Evolutionary conservation across 2,113 vertebrate species (phyloP).

Genomic region (Pachypanchax playfairii): DNA sequence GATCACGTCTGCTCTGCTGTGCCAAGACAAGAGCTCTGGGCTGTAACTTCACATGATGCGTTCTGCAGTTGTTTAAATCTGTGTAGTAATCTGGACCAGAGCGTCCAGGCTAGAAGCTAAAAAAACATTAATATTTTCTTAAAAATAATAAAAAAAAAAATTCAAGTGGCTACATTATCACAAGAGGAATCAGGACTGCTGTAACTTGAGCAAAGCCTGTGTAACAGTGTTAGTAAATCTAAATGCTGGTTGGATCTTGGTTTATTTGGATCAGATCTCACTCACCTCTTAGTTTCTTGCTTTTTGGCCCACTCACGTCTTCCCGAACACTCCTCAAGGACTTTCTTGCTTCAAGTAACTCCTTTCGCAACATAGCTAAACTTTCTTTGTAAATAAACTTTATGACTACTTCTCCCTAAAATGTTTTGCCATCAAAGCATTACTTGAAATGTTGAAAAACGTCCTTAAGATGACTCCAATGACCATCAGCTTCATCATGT

Average conservation of each 20-base stretch:
- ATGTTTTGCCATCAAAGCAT: neutral
- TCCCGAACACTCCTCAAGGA: conserved; percentile 61
- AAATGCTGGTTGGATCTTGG: neutral
- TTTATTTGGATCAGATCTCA: conserved; percentile 23
- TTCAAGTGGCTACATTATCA: too few relatives aligned
- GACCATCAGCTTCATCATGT: neutral
- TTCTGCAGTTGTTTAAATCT: neutral
- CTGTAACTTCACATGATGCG: neutral
- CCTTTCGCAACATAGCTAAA: conserved; percentile 60
- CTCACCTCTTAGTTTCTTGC: conserved; percentile 72
- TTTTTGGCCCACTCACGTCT: conserved; percentile 49
- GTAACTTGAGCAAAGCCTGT: too few relatives aligned
- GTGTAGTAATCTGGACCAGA: neutral
- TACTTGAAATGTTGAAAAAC: neutral
- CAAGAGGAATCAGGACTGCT: too few relatives aligned
- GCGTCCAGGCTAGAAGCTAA: neutral
- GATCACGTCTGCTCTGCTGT: conserved; percentile 13
- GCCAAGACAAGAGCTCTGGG: neutral
- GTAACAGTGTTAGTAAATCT: neutral
- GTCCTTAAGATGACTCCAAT: neutral
- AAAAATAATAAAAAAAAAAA: too few relatives aligned
- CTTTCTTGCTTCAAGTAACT: conserved; percentile 69
- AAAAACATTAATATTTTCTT: too few relatives aligned
- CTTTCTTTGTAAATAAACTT: neutral
- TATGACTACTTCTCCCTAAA: neutral